Conservation (phyloP, 2,888 invertebrate species). For the Cyaniris semiargus region DNA sequence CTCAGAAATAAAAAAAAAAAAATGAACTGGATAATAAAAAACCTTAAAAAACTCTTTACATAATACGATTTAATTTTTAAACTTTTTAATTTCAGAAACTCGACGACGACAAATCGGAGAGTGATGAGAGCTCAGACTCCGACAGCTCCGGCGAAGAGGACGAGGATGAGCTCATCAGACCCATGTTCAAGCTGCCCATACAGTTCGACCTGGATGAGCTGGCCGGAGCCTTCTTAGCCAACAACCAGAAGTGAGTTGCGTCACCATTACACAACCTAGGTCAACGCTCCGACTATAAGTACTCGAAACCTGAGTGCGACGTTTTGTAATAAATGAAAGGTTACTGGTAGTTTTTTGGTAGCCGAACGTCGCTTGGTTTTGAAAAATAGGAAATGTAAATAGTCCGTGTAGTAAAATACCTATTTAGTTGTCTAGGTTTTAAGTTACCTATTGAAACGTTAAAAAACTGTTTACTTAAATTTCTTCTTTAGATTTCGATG, state of each 20-base stretch:
- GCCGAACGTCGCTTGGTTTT: background rate
- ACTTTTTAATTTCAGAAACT: constrained; percentile 63
- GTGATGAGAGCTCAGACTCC: constrained; percentile 76
- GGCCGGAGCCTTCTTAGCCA: constrained; percentile 86
- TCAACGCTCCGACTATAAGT: background rate
- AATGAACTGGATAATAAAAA: no score
- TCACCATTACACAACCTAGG: background rate
- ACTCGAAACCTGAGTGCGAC: background rate
- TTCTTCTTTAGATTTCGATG: no score
- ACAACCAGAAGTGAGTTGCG: constrained; percentile 82
- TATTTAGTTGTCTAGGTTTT: background rate
- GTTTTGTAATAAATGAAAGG: background rate
- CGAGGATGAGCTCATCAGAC: constrained; percentile 80
- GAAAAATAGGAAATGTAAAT: background rate
- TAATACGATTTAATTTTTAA: background rate
- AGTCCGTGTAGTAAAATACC: background rate
- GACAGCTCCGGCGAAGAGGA: constrained; percentile 82
- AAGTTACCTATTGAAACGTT: background rate
- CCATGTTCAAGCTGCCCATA: constrained; percentile 86
- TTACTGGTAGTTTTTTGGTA: background rate
- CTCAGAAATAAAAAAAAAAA: no score
- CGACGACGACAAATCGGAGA: constrained; percentile 64
- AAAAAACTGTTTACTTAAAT: no score
- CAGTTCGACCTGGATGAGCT: constrained; percentile 91
- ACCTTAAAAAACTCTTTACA: no score